Evolutionary conservation across 2,888 invertebrate species (phyloP).

Genomic region (Ichneumon xanthorius): DNA sequence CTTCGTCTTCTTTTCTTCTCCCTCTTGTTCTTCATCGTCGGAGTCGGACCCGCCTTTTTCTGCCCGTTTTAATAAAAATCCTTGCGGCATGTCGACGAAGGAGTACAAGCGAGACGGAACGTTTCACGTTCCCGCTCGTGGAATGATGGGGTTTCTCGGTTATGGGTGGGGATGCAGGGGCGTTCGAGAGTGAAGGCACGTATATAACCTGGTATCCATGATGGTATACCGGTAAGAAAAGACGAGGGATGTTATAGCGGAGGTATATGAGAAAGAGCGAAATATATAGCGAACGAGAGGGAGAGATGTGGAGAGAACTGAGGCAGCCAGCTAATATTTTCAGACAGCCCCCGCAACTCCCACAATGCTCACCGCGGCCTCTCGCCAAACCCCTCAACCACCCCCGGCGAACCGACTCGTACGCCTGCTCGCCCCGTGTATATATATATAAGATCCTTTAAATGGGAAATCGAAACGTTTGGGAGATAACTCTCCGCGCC

Average conservation of each 20-base stretch:
- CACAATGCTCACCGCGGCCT: conserved; percentile 65
- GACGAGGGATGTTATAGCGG: conserved; percentile 34
- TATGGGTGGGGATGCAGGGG: conserved; percentile 38
- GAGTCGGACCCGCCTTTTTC: conserved; percentile 4
- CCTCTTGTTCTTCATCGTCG: not conserved
- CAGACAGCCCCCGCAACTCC: conserved; percentile 68
- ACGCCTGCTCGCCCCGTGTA: conserved; percentile 72
- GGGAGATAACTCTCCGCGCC: conserved; percentile 83
- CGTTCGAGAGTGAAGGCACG: conserved; percentile 57
- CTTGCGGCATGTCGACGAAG: conserved; percentile 51
- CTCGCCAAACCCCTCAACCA: conserved; percentile 45
- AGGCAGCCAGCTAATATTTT: conserved; percentile 80
- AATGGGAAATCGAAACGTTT: conserved; percentile 85
- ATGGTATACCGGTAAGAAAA: conserved; percentile 44
- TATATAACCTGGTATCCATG: conserved; percentile 62
- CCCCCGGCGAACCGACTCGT: conserved; percentile 73
- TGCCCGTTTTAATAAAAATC: conserved; percentile 58
- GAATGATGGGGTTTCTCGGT: conserved; percentile 52
- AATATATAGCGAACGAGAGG: conserved; percentile 26
- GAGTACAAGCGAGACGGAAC: conserved; percentile 39
- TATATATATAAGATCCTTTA: conserved; percentile 82
- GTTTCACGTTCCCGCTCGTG: conserved; percentile 42
- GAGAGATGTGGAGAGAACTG: conserved; percentile 58
- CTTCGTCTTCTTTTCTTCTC: not conserved
- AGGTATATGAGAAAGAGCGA: conserved; percentile 22